Base-by-base conservation (phyloP, 2,888 invertebrate species). In the Deilephila elpenor region DNA sequence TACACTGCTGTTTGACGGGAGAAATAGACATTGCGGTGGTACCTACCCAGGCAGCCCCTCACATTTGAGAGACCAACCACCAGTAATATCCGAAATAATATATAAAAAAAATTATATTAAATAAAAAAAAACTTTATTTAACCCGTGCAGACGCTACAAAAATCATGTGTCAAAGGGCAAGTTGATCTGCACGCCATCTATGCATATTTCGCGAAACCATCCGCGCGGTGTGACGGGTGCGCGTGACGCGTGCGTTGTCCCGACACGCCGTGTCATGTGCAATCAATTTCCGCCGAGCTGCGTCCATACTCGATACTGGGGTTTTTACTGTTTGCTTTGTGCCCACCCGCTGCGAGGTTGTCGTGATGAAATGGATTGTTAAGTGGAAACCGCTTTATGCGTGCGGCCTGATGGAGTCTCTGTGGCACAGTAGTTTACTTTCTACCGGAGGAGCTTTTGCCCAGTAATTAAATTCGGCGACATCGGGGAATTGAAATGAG, bases 231-330 rank as follows among this genome's bases (percentile, higher is more conserved):
- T 64, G 34, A n/a, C 19, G 56, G 53, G 60, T 56, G 20, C 8
- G 60, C 62, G 64, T 74, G 29, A 72, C 56, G 34, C 76, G 70
- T 72, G 73, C 72, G 53, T 51, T 78, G 74, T 77, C 74, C 73
- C 73, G 77, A 74, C 73, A 56, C 72, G 76, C 75, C 74, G 78
- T 78, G 76, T 76, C 80, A 78, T 78, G 77, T 79, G 79, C 81
- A 80, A 84, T 85, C 79, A 80, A 79, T 82, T 84, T 78, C 75
- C 77, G 76, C 71, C 17, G 20, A 64, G 14, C 37, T 44, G 64
- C 64, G 32, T 19, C 19, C 37, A 64, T 64, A 3, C 37, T 5
- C 20, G 14, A 44, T 20, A 64, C n/a, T 44, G 5, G 20, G 5
- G 11, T 29, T 34, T 61, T 61, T 61, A 19, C 29, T 34, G 32